Conservation (phyloP, 92 coral and sea anemone genomes). For the Galaxea fascicularis region DNA sequence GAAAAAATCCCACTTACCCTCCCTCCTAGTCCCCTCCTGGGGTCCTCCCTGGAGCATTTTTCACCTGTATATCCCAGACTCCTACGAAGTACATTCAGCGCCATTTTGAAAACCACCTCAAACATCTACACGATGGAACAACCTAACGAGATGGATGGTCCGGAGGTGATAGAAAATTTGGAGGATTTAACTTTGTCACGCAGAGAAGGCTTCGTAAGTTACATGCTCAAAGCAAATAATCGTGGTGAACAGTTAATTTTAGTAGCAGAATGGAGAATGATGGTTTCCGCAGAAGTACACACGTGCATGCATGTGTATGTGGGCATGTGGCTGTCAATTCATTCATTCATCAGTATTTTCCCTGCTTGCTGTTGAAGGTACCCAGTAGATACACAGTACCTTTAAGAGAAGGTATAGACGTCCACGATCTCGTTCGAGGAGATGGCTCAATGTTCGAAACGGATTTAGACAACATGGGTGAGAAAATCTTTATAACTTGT, state of each 20-base stretch:
- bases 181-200: conserved; percentile 70
- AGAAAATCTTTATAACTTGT: background rate
- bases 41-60: background rate
- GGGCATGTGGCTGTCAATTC: background rate
- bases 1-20: too few species aligned
- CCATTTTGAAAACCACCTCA: background rate
- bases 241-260: background rate
- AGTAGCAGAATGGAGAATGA: background rate
- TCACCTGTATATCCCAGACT: too few species aligned
- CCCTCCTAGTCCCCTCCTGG: background rate
- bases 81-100: background rate
- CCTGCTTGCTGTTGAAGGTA: conserved; percentile 39
- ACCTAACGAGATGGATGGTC: conserved; percentile 54
- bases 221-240: background rate
- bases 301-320: background rate
- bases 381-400: conserved; percentile 76
- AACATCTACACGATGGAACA: background rate
- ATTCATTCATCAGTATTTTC: background rate
- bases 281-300: too few species aligned
- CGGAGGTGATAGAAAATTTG: conserved; percentile 61
- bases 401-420: conserved; percentile 81
- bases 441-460: conserved; percentile 82
- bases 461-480: conserved; percentile 61
- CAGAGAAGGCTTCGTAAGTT: conserved; percentile 72
- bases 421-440: conserved; percentile 74